These are phyloP conservation scores for Lichenostomus cassidix DNA, from an alignment of 2,113 vertebrate genomes.

Conservation along the genomic window DNA sequence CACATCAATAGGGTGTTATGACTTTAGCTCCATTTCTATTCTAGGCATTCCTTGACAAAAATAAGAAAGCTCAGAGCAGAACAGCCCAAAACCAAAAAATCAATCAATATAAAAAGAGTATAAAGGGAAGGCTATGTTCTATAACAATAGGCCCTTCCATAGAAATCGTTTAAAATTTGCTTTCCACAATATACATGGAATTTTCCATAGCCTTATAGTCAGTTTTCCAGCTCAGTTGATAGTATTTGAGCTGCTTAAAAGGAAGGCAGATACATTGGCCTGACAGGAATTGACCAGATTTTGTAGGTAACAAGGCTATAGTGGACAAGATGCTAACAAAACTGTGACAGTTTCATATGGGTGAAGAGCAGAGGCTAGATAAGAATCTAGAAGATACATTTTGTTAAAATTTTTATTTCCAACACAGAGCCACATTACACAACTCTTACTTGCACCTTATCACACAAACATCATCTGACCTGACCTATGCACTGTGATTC, in stretches of 20 bases:
- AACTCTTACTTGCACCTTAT: background rate
- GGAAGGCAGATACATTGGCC: background rate
- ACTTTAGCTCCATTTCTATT: background rate
- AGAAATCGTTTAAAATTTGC: background rate
- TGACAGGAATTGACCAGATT: background rate
- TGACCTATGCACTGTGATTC: background rate
- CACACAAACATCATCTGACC: background rate
- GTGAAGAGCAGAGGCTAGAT: background rate
- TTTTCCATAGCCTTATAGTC: background rate
- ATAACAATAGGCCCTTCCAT: background rate
- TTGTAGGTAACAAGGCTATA: background rate
- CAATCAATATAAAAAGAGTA: background rate
- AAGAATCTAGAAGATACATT: background rate
- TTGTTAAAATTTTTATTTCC: background rate
- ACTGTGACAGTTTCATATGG: background rate
- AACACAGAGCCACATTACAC: background rate
- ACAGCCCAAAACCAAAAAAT: background rate
- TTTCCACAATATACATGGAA: background rate
- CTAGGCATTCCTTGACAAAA: background rate
- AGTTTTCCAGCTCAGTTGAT: background rate
- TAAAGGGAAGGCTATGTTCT: background rate
- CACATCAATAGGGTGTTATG: background rate
- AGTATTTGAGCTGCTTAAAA: background rate
- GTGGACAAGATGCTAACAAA: background rate
- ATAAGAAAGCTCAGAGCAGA: background rate